Evolutionary conservation across 2,113 vertebrate genomes (phyloP), one percentile per base, ranked within the genome.

Genomic region (Bos indicus): DNA sequence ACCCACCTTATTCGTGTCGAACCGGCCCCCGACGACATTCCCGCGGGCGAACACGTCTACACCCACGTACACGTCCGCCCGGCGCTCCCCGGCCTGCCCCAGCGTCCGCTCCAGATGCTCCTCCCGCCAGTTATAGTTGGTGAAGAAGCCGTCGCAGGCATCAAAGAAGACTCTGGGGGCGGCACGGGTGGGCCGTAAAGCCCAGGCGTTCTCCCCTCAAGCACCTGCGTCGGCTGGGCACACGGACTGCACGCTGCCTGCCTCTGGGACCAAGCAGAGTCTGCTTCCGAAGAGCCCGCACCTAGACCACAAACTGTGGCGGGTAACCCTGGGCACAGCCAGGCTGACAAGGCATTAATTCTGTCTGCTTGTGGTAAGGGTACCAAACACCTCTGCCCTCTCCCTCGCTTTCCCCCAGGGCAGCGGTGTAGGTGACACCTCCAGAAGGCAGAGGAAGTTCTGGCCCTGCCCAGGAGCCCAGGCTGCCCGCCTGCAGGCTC

Each of bases 71-170:
- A 99, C 13, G 0, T 99, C 99, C 0, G 98, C 97, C 71, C 84
- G 97, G 26, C 99, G 99, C 0, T 88, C 88, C 1, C 94, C 98
- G 0, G 98, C 98, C 97, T 98, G 97, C 4, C 16, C n/a, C 1
- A 23, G 95, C 46, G 99, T 99, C 59, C 93, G 96, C 98, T 99
- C 98, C 97, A 99, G 98, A 57, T 99, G 99, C 67, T 98, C 98
- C 97, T 99, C 99, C 6, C 98, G 99, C 99, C 99, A 99, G 98
- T 99, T 99, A 98, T 99, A 99, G 99, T 99, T 99, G 92, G 99
- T 99, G 98, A 99, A 99, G 80, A 99, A 98, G 64, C 99, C 99
- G 0, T 99, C 99, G 0, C 99, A 99, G 14, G 98, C 98, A 0
- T 99, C 99, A 0, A 99, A 99, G 98, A 99, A 99, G 51, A 99